Evolutionary conservation across 2,797 vertebrate genomes (phyloP).

Genomic region (Podargus strigoides): DNA sequence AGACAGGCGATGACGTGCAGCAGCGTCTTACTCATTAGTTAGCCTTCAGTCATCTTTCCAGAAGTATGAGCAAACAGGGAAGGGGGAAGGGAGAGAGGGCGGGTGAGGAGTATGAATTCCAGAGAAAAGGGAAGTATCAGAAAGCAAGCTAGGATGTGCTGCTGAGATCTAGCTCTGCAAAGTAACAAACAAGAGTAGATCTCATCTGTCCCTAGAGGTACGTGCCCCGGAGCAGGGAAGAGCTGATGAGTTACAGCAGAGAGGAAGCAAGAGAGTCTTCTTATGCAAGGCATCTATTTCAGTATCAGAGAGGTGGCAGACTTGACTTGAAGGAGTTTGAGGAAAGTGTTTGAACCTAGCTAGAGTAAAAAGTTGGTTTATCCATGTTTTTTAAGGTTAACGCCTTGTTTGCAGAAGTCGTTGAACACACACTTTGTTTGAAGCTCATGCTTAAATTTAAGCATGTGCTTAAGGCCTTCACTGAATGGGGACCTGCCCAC

Average conservation of each 20-base stretch:
- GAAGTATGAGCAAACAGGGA: constrained; percentile 68
- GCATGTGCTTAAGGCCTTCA: neutral
- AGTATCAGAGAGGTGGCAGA: neutral
- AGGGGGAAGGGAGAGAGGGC: constrained; percentile 36
- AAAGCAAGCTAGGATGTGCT: constrained; percentile 56
- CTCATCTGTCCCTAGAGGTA: constrained; percentile 51
- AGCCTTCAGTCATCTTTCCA: constrained; percentile 72
- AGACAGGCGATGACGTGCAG: constrained; percentile 63
- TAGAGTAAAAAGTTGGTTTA: neutral
- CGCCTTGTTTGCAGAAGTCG: neutral
- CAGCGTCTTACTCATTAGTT: constrained; percentile 69
- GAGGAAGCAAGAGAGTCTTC: constrained; percentile 24
- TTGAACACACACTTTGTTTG: neutral
- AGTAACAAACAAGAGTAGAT: constrained; percentile 42
- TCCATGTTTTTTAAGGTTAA: neutral
- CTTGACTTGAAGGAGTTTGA: neutral
- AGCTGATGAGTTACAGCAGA: constrained; percentile 27
- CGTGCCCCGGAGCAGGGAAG: constrained; percentile 53
- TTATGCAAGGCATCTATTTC: constrained; percentile 27
- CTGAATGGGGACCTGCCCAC: neutral
- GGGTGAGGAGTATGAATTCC: constrained; percentile 27
- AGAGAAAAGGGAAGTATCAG: constrained; percentile 65
- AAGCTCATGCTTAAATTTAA: neutral
- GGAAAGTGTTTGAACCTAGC: neutral
- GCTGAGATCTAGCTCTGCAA: constrained; percentile 23